A percentile compares a stretch with the other conserved stretches of the same genome.
phyloP scores from a whole-genome alignment of 2,113 vertebrate genomes.

The Cryptotis parvus region DNA sequence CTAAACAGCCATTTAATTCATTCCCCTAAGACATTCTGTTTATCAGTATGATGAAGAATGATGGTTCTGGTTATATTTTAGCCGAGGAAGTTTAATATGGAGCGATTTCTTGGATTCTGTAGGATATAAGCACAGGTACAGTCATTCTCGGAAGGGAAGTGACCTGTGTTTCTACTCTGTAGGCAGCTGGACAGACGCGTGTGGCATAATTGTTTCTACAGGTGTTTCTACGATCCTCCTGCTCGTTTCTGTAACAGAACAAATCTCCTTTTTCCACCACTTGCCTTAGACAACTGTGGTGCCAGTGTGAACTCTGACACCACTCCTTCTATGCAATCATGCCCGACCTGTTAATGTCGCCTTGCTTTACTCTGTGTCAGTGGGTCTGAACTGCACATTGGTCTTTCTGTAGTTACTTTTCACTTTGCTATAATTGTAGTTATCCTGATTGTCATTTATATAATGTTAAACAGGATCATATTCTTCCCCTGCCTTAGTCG shows the following conservation, averaged over 20 bases:
- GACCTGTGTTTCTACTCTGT: slow-evolving; percentile 46
- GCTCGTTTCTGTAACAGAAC: slow-evolving; percentile 60
- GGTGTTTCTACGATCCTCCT: slow-evolving; percentile 49
- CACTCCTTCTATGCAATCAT: slow-evolving; percentile 77
- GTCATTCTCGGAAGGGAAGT: slow-evolving; percentile 56
- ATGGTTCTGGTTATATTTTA: slow-evolving; percentile 64
- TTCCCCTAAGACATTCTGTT: slow-evolving; percentile 64
- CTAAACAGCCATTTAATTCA: slow-evolving; percentile 28
- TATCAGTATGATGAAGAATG: slow-evolving; percentile 59
- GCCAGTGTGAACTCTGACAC: slow-evolving; percentile 71
- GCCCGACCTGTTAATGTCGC: slow-evolving; percentile 59
- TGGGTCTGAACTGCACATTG: slow-evolving; percentile 48
- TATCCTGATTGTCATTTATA: slow-evolving; percentile 65
- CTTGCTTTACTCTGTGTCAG: slow-evolving; percentile 66
- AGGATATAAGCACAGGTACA: slow-evolving; percentile 57
- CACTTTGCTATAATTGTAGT: slow-evolving; percentile 61
- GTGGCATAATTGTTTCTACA: slow-evolving; percentile 57
- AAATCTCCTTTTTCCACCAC: slow-evolving; percentile 75
- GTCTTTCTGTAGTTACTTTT: slow-evolving; percentile 58
- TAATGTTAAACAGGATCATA: slow-evolving; percentile 56
- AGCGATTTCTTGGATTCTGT: slow-evolving; percentile 58
- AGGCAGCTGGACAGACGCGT: slow-evolving; percentile 65
- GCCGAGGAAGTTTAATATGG: slow-evolving; percentile 58
- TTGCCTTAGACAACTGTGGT: slow-evolving; percentile 78
- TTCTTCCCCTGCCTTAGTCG: slow-evolving; percentile 55